These are phyloP conservation scores for Xestia rhomboidea DNA, from an alignment of 2,888 invertebrate genomes.

Conservation along the genomic window DNA sequence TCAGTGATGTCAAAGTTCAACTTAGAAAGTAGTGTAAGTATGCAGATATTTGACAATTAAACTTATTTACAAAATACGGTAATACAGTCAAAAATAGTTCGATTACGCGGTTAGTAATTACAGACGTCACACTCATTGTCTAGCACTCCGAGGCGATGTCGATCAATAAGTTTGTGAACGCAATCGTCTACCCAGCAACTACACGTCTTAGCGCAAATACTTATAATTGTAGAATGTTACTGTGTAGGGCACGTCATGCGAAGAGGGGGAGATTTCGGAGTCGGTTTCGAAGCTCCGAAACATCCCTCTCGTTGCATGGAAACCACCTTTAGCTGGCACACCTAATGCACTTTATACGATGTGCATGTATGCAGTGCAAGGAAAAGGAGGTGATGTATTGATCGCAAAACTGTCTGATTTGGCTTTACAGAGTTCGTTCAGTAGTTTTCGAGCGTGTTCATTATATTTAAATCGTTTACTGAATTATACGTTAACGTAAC, in stretches of 20 bases:
- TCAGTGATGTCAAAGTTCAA: neutral
- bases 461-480: neutral
- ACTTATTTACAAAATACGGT: neutral
- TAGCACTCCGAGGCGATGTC: slow-evolving; percentile 13
- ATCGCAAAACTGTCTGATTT: slow-evolving; percentile 28
- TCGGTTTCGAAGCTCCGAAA: too few species aligned
- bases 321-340: neutral
- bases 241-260: slow-evolving; percentile 15
- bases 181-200: slow-evolving; percentile 23
- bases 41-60: neutral
- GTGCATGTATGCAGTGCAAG: neutral
- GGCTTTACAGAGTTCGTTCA: neutral
- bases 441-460: neutral
- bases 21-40: neutral
- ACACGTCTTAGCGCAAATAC: slow-evolving; percentile 22
- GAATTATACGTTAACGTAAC: neutral
- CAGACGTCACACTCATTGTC: slow-evolving; percentile 45
- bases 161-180: slow-evolving; percentile 41
- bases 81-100: slow-evolving; percentile 1
- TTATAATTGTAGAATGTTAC: neutral
- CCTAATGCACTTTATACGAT: slow-evolving; percentile 3
- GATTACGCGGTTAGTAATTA: slow-evolving; percentile 28
- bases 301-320: neutral
- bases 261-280: neutral
- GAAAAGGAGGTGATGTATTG: slow-evolving; percentile 21